Percentiles rank a stretch among this genome's conserved stretches.
Conservation (phyloP, 2,113 vertebrate species). For the Clarias gariepinus region DNA sequence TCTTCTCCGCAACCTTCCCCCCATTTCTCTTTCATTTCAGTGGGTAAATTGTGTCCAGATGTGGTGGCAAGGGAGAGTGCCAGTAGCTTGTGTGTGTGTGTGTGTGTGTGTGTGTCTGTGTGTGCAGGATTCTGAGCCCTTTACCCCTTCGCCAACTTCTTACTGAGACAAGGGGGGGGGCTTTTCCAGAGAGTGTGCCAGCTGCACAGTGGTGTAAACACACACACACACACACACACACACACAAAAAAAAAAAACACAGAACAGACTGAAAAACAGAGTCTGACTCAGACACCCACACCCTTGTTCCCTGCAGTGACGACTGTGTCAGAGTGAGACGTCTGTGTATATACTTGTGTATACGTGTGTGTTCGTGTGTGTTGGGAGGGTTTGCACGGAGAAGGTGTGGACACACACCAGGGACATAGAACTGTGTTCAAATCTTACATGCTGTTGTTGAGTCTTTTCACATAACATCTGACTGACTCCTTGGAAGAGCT, state of each 20-base stretch:
- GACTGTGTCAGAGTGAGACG: conserved; percentile 15
- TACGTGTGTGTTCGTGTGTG: conserved; percentile 8
- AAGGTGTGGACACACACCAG: conserved; percentile 1
- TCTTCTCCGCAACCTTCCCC: conserved; percentile 20
- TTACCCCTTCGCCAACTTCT: conserved; percentile 51
- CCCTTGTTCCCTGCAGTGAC: conserved; percentile 20
- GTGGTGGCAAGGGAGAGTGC: conserved; percentile 51
- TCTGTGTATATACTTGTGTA: not conserved
- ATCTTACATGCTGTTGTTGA: not conserved
- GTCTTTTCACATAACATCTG: not conserved
- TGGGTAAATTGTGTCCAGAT: conserved; percentile 54
- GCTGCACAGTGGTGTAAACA: conserved; percentile 36
- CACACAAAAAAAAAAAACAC: conserved; percentile 19
- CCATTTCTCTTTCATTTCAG: conserved; percentile 38
- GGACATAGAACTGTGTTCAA: not conserved
- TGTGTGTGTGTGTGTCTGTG: conserved; percentile 24
- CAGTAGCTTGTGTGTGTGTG: conserved; percentile 42
- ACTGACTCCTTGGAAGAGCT: not conserved
- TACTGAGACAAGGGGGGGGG: conserved; percentile 42
- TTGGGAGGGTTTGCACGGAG: not conserved
- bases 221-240: conserved; percentile 30
- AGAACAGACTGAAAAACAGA: conserved; percentile 29
- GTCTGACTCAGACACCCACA: conserved; percentile 38
- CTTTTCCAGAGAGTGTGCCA: conserved; percentile 56
- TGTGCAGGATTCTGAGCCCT: conserved; percentile 29